These are phyloP conservation scores for Stictocephala bisonia DNA, from an alignment of 2,888 invertebrate species.

Conservation along the genomic window DNA sequence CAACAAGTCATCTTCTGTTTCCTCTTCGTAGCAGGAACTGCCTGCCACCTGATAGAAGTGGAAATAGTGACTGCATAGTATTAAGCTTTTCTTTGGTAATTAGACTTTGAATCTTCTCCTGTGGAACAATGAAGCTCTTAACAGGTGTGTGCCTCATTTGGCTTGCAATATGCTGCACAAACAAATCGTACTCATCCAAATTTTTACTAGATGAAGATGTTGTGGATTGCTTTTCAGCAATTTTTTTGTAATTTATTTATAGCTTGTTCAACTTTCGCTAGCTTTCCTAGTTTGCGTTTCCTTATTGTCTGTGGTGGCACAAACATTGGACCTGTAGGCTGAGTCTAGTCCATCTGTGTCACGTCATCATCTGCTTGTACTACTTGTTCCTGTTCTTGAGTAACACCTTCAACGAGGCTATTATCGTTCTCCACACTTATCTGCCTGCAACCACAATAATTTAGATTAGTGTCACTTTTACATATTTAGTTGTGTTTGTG, in stretches of 20 bases:
- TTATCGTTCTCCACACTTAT: no score
- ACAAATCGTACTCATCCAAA: neutral
- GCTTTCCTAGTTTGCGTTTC: conserved; percentile 1
- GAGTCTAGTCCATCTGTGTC: neutral
- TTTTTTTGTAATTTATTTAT: neutral
- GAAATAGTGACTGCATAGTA: no score
- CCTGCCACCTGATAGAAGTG: no score
- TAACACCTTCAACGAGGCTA: no score
- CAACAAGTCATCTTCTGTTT: no score
- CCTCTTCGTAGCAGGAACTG: no score
- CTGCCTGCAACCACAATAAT: no score
- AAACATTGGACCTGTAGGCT: neutral
- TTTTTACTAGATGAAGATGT: neutral
- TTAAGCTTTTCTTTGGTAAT: neutral
- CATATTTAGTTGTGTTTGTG: no score
- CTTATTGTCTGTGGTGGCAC: neutral
- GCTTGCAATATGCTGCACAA: conserved; percentile 18
- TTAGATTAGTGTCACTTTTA: no score
- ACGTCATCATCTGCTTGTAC: neutral
- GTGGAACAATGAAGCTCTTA: neutral
- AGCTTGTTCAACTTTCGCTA: neutral
- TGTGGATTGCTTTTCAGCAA: neutral
- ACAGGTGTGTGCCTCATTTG: neutral
- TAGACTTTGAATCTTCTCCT: neutral
- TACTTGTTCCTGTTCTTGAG: neutral